Base-by-base conservation (phyloP, 2,113 vertebrate genomes). In the Forbesichthys agassizii region DNA sequence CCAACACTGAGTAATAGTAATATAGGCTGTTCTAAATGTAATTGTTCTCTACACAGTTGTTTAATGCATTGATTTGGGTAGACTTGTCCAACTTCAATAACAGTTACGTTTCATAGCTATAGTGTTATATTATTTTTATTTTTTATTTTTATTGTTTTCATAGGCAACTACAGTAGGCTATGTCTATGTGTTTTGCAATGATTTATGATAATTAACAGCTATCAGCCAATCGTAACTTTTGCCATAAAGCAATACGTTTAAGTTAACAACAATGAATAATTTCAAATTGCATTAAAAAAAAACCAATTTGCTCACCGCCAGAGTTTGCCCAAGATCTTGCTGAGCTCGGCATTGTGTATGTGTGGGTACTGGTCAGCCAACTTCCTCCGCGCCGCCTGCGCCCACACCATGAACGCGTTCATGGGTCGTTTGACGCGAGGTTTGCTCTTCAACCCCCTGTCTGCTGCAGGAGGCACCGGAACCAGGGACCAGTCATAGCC, bases 401-500 rank as follows among this genome's bases (percentile, higher is more conserved):
- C 94, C 94, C 94, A 95, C 8, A 93, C 92, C 92, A 93, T 93
- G 75, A 93, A 93, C 4, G 92, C 92, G 68, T 93, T 93, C 92
- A 93, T 93, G 1, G 92, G 92, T 68, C 92, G 78, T 47, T 93
- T 93, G 13, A 93, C 92, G 47, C 95, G 95, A 0, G 95, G 95
- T 76, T 95, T 95, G 72, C 86, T 90, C 76, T 96, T 96, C 33
- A 93, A 90, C 4, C 91, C 90, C 9, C 90, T 84, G 66, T 92
- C 92, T 16, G 93, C 95, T 0, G 94, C 93, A 63, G 92, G 89
- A 0, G 95, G 94, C 92, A 96, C 90, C 3, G 95, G 94, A 63
- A 96, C 91, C 88, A 97, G 87, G 48, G 95, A 95, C 96, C 96
- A 97, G 93, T 97, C 96, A 75, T 97, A 97, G n/a, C 96, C 96